Percentiles rank a stretch among this genome's conserved stretches.
phyloP scores from a whole-genome alignment of 2,797 vertebrate species.

The Chiroxiphia lanceolata region DNA sequence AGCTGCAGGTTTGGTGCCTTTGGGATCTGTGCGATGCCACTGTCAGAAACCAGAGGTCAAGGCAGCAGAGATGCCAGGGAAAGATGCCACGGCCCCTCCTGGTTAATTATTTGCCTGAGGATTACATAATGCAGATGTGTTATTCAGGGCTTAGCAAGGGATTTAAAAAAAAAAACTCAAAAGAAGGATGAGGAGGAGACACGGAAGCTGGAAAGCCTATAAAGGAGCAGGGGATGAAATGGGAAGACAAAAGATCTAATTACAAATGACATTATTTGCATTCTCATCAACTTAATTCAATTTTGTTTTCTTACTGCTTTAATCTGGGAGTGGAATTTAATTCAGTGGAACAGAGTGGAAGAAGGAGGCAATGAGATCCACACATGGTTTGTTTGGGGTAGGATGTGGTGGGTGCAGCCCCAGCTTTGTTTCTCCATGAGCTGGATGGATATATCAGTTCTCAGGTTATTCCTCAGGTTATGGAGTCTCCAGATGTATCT shows the following conservation, averaged over 20 bases:
- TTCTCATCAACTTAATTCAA: constrained; percentile 43
- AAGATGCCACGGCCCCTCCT: neutral
- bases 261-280: constrained; percentile 55
- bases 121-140: neutral
- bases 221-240: constrained; percentile 21
- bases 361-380: neutral
- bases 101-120: neutral
- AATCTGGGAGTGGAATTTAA: constrained; percentile 16
- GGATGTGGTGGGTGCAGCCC: neutral
- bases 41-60: neutral
- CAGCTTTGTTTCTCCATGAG: neutral
- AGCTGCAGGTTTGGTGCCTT: neutral
- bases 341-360: constrained; percentile 2
- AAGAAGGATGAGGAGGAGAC: neutral
- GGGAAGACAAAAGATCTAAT: constrained; percentile 57
- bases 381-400: neutral
- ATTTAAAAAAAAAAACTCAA: neutral
- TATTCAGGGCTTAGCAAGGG: neutral
- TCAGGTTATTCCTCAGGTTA: neutral
- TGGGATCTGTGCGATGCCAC: neutral
- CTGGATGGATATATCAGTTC: neutral
- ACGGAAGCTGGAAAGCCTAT: neutral
- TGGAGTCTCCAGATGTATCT: neutral
- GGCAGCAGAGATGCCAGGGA: neutral
- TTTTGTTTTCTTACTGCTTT: constrained; percentile 55